phyloP scores from a whole-genome alignment of 2,113 vertebrate genomes.

The Oenanthe melanoleuca region DNA sequence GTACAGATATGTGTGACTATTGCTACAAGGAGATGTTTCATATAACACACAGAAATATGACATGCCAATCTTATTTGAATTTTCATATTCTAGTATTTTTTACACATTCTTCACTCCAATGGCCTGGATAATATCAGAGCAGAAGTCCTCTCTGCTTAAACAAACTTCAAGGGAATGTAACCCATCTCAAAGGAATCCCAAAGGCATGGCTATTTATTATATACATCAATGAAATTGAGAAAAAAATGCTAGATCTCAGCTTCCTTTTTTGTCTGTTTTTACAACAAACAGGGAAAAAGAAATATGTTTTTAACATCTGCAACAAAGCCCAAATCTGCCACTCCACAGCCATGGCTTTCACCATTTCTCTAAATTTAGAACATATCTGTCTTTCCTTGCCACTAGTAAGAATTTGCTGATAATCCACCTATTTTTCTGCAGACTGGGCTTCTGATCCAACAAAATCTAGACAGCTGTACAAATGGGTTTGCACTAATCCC shows the following conservation, averaged over 20 bases:
- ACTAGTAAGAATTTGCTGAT: neutral
- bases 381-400: neutral
- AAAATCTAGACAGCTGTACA: slow-evolving; percentile 40
- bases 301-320: neutral
- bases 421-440: slow-evolving; percentile 24
- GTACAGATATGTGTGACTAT: neutral
- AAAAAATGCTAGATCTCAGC: neutral
- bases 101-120: neutral
- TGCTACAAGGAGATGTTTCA: neutral
- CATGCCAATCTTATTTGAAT: neutral
- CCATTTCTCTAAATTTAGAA: neutral
- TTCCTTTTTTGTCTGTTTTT: neutral
- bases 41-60: accelerated
- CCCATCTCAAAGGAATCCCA: neutral
- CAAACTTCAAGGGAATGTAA: neutral
- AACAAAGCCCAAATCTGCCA: neutral
- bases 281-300: neutral
- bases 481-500: slow-evolving; percentile 39
- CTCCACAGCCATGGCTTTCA: neutral
- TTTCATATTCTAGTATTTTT: neutral
- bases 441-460: slow-evolving; percentile 11
- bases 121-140: neutral
- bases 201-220: neutral
- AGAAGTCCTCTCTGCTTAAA: neutral
- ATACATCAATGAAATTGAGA: neutral